These are phyloP conservation scores for Podarcis siculus DNA, from an alignment of 2,797 vertebrate genomes.

Conservation along the genomic window DNA sequence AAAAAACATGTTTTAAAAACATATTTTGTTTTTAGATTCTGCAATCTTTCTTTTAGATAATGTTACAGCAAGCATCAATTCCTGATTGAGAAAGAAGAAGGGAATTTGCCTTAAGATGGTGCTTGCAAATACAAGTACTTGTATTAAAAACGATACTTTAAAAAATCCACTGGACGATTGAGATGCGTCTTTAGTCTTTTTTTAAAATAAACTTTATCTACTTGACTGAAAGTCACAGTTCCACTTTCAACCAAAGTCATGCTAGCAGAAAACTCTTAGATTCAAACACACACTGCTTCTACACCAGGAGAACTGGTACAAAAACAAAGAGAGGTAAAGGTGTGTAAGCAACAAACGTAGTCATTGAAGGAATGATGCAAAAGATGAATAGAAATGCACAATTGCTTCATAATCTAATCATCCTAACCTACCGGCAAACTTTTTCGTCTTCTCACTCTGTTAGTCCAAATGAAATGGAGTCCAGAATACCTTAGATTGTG, in stretches of 20 bases:
- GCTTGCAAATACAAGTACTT: not conserved
- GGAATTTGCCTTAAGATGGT: not conserved
- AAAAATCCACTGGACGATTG: not conserved
- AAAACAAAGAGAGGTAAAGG: not conserved
- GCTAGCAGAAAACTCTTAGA: not conserved
- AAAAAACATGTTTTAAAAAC: not conserved
- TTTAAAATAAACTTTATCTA: not conserved
- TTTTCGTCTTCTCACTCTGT: not conserved
- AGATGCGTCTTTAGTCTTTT: not conserved
- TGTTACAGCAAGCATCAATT: not conserved
- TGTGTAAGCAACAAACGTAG: not conserved
- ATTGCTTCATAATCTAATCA: not conserved
- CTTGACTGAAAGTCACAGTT: not conserved
- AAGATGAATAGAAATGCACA: not conserved
- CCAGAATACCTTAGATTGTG: not conserved
- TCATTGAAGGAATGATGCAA: not conserved
- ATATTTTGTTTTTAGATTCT: not conserved
- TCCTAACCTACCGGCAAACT: not conserved
- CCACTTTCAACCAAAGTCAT: not conserved
- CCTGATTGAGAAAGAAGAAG: not conserved
- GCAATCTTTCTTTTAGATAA: not conserved
- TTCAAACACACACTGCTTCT: too few species aligned
- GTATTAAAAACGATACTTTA: not conserved
- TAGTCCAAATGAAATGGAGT: not conserved
- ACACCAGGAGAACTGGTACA: not conserved